Evolutionary conservation across 1,140 invertebrate species (phyloP), one percentile per base, ranked within the genome.

Genomic region (Araneus ventricosus): DNA sequence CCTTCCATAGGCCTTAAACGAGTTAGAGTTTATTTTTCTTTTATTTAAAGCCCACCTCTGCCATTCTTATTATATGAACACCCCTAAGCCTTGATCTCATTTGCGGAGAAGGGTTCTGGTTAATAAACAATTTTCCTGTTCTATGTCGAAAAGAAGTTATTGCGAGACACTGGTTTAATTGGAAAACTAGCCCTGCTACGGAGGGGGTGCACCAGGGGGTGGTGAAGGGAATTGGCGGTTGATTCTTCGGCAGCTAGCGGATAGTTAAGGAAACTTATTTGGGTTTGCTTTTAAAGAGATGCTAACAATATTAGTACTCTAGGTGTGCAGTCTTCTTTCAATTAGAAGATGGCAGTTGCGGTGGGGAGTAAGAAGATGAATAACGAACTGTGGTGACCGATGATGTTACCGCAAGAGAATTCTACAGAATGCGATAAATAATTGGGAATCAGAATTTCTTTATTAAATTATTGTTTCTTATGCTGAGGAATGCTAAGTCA

Each of bases 91-190:
- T 86, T 85, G 82, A 86, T 92, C 90, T 92, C 90, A 34, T 86
- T 92, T 92, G 82, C 41, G 37, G 67, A 39, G 24, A 67, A 22
- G 89, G 34, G 27, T 57, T 90, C 41, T 67, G 90, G 80, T 92
- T 92, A 92, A 92, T 92, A 92, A 92, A 92, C 90, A 92, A 92
- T 86, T 92, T 92, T 67, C 80, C 22, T 34, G 41, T 39, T 52
- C 63, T 14, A 14, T 67, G 79, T 34, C 87, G 39, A 67, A 88
- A 88, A 84, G 52, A 84, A 91, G 75, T 27, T 70, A 88, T 39
- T 27, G 89, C 20, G 57, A 91, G 20, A 37, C 41, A 37, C 70
- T 34, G 41, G 89, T 91, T 88, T 91, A 91, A 91, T 91, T 84
- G 89, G 89, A 41, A 75, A 88, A 67, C 87, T 70, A 45, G 89